Evolutionary conservation across 64 coral and sea anemone species (phyloP), one percentile per base, ranked within the genome.

Genomic region (Pocillopora verrucosa): DNA sequence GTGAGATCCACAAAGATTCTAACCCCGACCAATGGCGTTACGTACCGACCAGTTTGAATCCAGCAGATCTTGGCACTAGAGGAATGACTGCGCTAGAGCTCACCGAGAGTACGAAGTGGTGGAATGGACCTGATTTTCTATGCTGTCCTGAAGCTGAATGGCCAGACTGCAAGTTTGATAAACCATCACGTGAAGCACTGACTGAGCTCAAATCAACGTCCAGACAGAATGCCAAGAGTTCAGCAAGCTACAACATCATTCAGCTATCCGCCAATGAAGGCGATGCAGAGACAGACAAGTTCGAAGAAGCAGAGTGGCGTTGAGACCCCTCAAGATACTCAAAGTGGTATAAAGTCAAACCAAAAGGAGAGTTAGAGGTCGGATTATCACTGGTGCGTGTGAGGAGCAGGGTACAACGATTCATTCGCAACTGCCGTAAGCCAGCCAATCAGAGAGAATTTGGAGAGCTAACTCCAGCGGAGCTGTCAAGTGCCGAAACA

Each of bases 1-100:
- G 91, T 15, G 82, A 96, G 77, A 93, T 93, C 22, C 88, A 96
- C 22, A 91, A 96, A 57, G 16, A 92, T 0, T 87, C 90, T 17
- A 85, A 56, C 61, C 90, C 87, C 20, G 76, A 91, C 35, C 93
- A 91, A 60, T 88, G 93, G 93, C 60, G 76, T 67, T 91, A 94
- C 74, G 93, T 91, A 16, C 89, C 89, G 15, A 94, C 93, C 10
- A 64, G 67, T 7, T 4, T 89, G 37, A 94, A 94, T 64, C 84
- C 88, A 15, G 82, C 88, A 75, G 83, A 94, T 19, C 65, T 73
- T 51, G 87, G 73, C 1, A 94, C 81, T 2, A 68, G 89, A n/a
- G 93, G 89, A 88, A 34, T 91, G 62, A 78, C 75, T 20, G 83
- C 68, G 2, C 65, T 10, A 70, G 83, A 87, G 74, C 34, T 94